Evolutionary conservation across 2,888 invertebrate genomes (phyloP), one percentile per base, ranked within the genome.

Genomic region (Drosophila mimica): DNA sequence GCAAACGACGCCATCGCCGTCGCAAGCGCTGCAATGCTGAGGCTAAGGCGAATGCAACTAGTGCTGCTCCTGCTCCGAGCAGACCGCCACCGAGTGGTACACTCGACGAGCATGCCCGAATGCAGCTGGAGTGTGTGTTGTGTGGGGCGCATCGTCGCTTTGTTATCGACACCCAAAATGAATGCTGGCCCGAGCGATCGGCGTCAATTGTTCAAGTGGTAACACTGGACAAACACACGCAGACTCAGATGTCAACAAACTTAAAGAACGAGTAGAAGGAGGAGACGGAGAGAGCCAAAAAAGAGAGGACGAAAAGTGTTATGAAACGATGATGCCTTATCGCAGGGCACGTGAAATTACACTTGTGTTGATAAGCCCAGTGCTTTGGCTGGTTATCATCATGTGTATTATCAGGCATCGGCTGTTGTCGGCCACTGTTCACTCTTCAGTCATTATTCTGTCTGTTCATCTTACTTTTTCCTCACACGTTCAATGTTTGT

Each of bases 121-220:
- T 90, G 33, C 63, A 76, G 3, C 48, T 92, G 7, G 77, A 83
- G 53, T 93, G 93, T 62, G 70, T 70, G 1, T 77, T 92, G 36
- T 93, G 93, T 65, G 79, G 77, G 2, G 66, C 79, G 15, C 70
- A 81, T 4, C 90, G 88, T 7, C 86, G 88, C 51, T 93, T 91
- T 54, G 66, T 76, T 15, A 60, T 92, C 0, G 88, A 92, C 66
- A 60, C 82, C 0, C 74, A 89, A 0, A 90, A 91, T 62, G 90
- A 89, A 38, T 91, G 92, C 71, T 93, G 93, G 93, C 43, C 91
- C 0, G 93, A 93, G 63, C 91, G 91, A 53, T 61, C 85, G 0
- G 79, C 90, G n/a, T 90, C 93, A 0, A 70, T 92, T 11, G 88
- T 79, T 2, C 88, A 91, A 51, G 76, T 77, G 25, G 7, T 83